phyloP scores from a whole-genome alignment of 1,140 invertebrate species.

The Drosophila dunni region DNA sequence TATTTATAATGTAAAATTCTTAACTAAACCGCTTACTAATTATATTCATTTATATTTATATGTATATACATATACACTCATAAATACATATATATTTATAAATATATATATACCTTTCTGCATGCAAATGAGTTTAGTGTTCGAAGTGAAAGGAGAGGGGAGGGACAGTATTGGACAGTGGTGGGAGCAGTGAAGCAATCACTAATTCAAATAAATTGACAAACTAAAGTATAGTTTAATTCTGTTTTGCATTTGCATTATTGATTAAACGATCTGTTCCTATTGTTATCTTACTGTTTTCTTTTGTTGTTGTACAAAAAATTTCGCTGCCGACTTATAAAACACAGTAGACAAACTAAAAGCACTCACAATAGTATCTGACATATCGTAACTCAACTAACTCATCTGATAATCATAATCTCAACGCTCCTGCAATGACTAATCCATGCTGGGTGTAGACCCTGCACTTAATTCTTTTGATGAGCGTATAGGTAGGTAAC shows the following conservation, averaged over 20 bases:
- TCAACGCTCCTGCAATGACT: conserved; percentile 77
- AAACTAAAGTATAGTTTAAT: conserved; percentile 56
- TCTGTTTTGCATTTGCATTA: conserved; percentile 43
- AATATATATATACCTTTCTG: conserved; percentile 64
- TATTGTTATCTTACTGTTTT: conserved; percentile 6
- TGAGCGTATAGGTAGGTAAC: conserved; percentile 74
- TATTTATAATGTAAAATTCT: conserved; percentile 78
- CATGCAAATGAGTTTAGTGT: conserved; percentile 58
- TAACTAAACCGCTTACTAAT: conserved; percentile 79
- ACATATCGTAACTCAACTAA: conserved; percentile 45
- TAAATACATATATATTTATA: conserved; percentile 55
- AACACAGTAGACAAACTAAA: conserved; percentile 71
- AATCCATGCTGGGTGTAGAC: conserved; percentile 57
- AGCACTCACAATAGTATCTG: conserved; percentile 62
- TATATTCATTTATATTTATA: conserved; percentile 81
- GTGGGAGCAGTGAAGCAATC: conserved; percentile 16
- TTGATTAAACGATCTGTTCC: conserved; percentile 9
- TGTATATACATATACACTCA: conserved; percentile 56
- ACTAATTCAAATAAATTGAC: conserved; percentile 52
- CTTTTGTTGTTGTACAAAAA: conserved; percentile 51
- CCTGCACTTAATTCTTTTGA: conserved; percentile 57
- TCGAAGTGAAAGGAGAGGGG: conserved; percentile 21
- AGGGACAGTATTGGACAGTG: conserved; percentile 37
- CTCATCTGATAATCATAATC: conserved; percentile 66
- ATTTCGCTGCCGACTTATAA: conserved; percentile 42